A percentile compares a stretch with the other conserved stretches of the same genome.
Conservation (phyloP, 2,888 invertebrate species). For the Emmelina monodactyla region DNA sequence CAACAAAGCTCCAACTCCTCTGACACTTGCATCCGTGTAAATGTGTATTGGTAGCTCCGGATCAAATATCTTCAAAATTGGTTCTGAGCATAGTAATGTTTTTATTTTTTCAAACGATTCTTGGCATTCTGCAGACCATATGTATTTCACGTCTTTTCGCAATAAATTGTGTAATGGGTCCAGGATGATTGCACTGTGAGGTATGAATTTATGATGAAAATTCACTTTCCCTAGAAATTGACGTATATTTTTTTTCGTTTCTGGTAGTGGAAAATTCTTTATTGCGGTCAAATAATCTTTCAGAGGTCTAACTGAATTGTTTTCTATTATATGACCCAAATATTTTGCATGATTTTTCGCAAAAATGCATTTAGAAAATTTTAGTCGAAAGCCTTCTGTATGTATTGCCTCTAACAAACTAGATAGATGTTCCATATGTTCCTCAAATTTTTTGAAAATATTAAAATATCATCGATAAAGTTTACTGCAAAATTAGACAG, state of each 20-base stretch:
- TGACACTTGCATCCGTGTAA: conserved; percentile 17
- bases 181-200: conserved; percentile 15
- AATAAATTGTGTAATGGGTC: conserved; percentile 19
- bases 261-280: conserved; percentile 13
- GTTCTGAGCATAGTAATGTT: conserved; percentile 14
- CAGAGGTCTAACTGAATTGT: no score
- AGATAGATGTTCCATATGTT: no score
- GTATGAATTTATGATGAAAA: no score
- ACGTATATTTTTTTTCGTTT: conserved; percentile 13
- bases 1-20: conserved; percentile 18
- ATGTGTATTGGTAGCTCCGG: conserved; percentile 17
- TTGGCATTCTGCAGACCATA: conserved; percentile 16
- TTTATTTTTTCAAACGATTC: conserved; percentile 15
- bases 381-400: no score
- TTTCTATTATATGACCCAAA: no score
- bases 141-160: conserved; percentile 16
- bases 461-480: no score
- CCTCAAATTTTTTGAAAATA: no score
- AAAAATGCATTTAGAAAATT: no score
- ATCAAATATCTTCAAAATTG: conserved; percentile 17
- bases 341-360: no score
- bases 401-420: no score
- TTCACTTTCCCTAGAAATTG: conserved; percentile 19
- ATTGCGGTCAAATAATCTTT: no score
- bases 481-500: no score